Evolutionary conservation across 1,140 invertebrate species (phyloP).

Genomic region (Drosophila mojavensis): DNA sequence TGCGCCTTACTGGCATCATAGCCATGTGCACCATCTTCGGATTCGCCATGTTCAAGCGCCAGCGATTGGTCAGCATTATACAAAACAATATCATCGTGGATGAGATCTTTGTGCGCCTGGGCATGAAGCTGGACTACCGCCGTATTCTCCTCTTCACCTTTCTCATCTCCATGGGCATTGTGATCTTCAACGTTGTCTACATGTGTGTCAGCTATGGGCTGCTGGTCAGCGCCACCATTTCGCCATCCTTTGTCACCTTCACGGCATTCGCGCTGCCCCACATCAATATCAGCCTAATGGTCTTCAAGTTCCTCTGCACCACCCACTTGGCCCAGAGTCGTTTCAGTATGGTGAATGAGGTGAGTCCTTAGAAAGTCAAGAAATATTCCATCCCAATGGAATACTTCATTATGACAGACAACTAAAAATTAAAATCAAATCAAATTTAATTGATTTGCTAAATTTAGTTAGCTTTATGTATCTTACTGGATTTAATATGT

Average conservation of each 20-base stretch:
- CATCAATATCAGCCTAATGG: constrained; percentile 79
- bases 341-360: constrained; percentile 77
- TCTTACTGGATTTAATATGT: too few relatives aligned
- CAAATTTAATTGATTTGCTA: too few relatives aligned
- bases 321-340: constrained; percentile 75
- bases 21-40: constrained; percentile 79
- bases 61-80: constrained; percentile 67
- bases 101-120: constrained; percentile 73
- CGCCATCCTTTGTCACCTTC: constrained; percentile 79
- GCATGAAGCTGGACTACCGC: constrained; percentile 74
- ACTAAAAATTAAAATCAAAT: too few relatives aligned
- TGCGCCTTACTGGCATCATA: constrained; percentile 74
- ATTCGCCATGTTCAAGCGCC: constrained; percentile 73
- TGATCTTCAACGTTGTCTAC: constrained; percentile 75
- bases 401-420: too few relatives aligned
- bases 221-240: constrained; percentile 67
- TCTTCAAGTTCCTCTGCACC: constrained; percentile 80
- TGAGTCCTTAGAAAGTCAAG: constrained; percentile 35
- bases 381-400: too few relatives aligned
- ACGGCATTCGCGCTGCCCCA: constrained; percentile 76
- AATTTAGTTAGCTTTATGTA: too few relatives aligned
- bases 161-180: constrained; percentile 73
- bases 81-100: constrained; percentile 76
- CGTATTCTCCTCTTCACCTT: constrained; percentile 65
- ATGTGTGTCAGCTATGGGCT: constrained; percentile 75